Percentiles rank a stretch among this genome's conserved stretches.
These are phyloP conservation scores for Mimas tiliae DNA, from an alignment of 2,888 invertebrate species.

Conservation along the genomic window DNA sequence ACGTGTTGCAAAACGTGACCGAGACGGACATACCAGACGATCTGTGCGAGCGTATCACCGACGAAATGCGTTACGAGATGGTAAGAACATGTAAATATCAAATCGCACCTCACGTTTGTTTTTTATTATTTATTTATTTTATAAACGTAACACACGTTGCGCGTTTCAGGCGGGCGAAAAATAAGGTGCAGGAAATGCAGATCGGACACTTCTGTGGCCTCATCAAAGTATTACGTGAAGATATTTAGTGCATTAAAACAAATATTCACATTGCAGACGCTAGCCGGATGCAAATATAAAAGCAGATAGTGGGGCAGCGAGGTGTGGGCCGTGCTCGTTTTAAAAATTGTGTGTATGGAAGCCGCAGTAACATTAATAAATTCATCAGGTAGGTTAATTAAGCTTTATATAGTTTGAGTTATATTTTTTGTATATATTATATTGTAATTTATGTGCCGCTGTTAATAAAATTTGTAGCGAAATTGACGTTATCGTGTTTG, in stretches of 20 bases:
- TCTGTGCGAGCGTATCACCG: constrained; percentile 93
- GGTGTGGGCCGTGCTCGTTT: too few species aligned
- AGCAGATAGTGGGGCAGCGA: constrained; percentile 60
- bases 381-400: constrained; percentile 60
- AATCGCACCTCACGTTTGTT: constrained; percentile 41
- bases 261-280: constrained; percentile 81
- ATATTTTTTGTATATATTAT: constrained; percentile 72
- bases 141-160: constrained; percentile 54
- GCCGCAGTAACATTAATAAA: constrained; percentile 48
- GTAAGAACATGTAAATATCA: constrained; percentile 86
- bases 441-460: constrained; percentile 72
- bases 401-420: constrained; percentile 54
- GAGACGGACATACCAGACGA: constrained; percentile 96
- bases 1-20: constrained; percentile 94
- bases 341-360: constrained; percentile 43
- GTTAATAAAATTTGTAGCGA: constrained; percentile 74
- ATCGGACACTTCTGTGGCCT: constrained; percentile 75
- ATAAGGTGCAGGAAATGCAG: constrained; percentile 78
- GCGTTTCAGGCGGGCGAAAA: constrained; percentile 81
- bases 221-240: constrained; percentile 77
- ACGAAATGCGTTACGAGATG: constrained; percentile 97
- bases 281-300: constrained; percentile 79
- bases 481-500: constrained; percentile 33
- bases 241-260: constrained; percentile 81
- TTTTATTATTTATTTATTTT: constrained; percentile 54